Evolutionary conservation across 2,113 vertebrate species (phyloP).

Genomic region (Tylochromis polylepis): DNA sequence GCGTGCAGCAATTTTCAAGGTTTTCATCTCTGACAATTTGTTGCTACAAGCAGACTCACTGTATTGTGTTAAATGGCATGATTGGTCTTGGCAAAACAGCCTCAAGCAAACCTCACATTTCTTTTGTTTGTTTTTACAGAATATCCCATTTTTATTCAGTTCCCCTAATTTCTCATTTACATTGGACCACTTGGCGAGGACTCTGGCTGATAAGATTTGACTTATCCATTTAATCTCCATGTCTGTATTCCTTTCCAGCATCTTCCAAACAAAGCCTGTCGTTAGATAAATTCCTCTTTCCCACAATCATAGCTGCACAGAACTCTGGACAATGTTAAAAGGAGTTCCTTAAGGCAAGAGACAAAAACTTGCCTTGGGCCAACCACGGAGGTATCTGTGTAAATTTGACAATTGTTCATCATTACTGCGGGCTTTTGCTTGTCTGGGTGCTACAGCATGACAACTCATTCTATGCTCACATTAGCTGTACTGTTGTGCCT

Average conservation of each 20-base stretch:
- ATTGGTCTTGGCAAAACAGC: background rate
- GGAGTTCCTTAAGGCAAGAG: slow-evolving; percentile 5
- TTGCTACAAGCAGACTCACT: background rate
- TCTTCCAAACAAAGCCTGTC: background rate
- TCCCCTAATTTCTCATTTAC: background rate
- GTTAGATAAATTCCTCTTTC: slow-evolving; percentile 16
- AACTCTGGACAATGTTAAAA: background rate
- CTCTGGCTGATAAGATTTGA: background rate
- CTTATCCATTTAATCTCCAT: background rate
- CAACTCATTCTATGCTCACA: slow-evolving; percentile 59
- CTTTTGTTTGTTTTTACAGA: background rate
- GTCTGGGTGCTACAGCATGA: slow-evolving; percentile 35
- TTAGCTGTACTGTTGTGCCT: slow-evolving; percentile 48
- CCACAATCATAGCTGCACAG: background rate
- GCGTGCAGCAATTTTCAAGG: background rate
- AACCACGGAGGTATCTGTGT: slow-evolving; percentile 11
- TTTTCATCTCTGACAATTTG: background rate
- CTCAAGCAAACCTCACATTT: background rate
- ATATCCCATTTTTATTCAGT: background rate
- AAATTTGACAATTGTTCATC: slow-evolving; percentile 37
- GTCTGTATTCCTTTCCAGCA: background rate
- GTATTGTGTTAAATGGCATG: background rate
- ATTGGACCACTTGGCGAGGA: background rate
- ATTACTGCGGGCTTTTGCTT: slow-evolving; percentile 32
- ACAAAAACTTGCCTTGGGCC: slow-evolving; percentile 32